Conservation (phyloP, 92 coral and sea anemone genomes). For the Bergia sp. region DNA sequence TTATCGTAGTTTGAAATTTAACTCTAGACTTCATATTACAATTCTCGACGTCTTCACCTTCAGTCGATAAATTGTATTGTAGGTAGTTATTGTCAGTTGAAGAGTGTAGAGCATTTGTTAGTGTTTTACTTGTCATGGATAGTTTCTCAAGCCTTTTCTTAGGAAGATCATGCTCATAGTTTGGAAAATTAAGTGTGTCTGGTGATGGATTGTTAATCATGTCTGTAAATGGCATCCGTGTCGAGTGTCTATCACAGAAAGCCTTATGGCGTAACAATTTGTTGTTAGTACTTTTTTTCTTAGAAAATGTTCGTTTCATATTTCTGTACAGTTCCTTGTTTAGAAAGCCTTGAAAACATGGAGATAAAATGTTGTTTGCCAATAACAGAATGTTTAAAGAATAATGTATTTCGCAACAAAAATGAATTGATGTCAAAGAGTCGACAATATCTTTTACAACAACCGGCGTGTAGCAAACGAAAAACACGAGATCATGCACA, state of each 20-base stretch:
- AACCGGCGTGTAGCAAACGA: constrained; percentile 12
- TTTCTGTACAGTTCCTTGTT: constrained; percentile 28
- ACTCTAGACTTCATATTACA: background rate
- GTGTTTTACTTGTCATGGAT: background rate
- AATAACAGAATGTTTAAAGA: background rate
- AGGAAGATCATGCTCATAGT: background rate
- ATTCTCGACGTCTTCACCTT: background rate
- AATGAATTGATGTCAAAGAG: background rate
- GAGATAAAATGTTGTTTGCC: background rate
- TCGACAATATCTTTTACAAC: background rate
- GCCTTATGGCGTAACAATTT: constrained; percentile 18
- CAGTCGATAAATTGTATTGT: background rate
- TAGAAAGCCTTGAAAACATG: constrained; percentile 2
- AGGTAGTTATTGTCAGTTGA: no score
- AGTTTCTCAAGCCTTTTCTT: background rate
- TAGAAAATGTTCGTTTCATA: background rate
- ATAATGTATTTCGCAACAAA: background rate
- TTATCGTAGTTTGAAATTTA: background rate
- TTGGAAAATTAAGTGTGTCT: background rate
- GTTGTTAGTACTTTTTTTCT: background rate
- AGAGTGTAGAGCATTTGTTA: background rate
- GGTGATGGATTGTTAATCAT: background rate
- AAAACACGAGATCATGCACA: background rate
- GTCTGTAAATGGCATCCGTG: background rate
- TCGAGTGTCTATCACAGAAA: constrained; percentile 2